Percentiles rank a stretch among this genome's conserved stretches.
Evolutionary conservation across 1,140 invertebrate genomes (phyloP).

Genomic region (Cylas formicarius): DNA sequence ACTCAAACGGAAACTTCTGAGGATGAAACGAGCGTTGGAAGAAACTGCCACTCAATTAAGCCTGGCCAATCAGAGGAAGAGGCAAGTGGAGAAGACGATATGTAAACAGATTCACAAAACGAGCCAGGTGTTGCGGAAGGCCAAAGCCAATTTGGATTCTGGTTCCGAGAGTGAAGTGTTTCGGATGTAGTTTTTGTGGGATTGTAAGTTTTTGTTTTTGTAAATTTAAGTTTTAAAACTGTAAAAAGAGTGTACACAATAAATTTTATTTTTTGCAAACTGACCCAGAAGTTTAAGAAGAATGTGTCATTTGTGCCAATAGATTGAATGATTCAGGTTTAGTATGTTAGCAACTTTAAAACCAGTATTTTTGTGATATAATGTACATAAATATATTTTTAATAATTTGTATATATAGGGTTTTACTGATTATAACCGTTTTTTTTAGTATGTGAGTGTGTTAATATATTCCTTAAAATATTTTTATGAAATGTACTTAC

Average conservation of each 20-base stretch:
- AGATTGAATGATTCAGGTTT: not conserved
- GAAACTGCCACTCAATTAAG: conserved; percentile 51
- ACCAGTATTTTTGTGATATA: conserved; percentile 1
- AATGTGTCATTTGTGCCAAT: conserved; percentile 1
- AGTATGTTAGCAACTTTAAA: conserved; percentile 2
- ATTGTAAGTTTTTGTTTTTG: not conserved
- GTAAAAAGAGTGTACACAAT: not conserved
- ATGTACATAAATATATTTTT: conserved; percentile 1
- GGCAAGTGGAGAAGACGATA: conserved; percentile 52
- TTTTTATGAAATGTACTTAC: no score
- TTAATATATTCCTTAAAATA: no score
- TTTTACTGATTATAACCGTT: not conserved
- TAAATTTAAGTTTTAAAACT: conserved; percentile 1
- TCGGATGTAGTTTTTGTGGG: conserved; percentile 1
- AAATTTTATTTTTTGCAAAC: not conserved
- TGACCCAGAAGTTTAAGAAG: not conserved
- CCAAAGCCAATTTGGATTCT: conserved; percentile 48
- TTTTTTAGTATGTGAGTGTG: no score
- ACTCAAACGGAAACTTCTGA: conserved; percentile 48
- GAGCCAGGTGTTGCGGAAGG: conserved; percentile 53
- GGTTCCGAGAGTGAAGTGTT: conserved; percentile 39
- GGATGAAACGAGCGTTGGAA: conserved; percentile 51
- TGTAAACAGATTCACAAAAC: conserved; percentile 58
- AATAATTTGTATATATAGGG: conserved; percentile 1
- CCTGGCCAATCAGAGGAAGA: conserved; percentile 50